These are phyloP conservation scores for Brachyistius frenatus DNA, from an alignment of 2,113 vertebrate species.

Conservation along the genomic window DNA sequence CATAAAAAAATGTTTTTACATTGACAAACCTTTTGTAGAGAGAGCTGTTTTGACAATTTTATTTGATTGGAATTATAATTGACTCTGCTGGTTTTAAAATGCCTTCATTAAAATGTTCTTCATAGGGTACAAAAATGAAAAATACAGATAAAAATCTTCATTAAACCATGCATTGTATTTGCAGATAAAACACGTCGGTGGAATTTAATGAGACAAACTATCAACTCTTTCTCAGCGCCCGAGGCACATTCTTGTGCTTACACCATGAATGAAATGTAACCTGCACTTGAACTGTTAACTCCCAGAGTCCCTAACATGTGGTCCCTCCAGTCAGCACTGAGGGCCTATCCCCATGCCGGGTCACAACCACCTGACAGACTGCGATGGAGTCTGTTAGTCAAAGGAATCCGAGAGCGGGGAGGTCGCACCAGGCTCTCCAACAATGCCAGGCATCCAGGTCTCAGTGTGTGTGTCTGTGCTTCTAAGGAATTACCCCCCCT, in stretches of 20 bases:
- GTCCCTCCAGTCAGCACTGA: constrained; percentile 9
- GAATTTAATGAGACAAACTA: not conserved
- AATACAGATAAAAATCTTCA: no score
- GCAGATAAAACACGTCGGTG: not conserved
- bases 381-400: constrained; percentile 49
- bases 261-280: constrained; percentile 39
- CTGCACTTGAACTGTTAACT: constrained; percentile 41
- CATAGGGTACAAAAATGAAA: not conserved
- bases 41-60: constrained; percentile 2
- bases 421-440: constrained; percentile 59
- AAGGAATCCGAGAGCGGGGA: constrained; percentile 57
- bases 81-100: not conserved
- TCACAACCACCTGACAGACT: constrained; percentile 47
- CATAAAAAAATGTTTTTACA: constrained; percentile 11
- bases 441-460: constrained; percentile 59
- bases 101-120: not conserved
- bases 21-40: not conserved
- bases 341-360: constrained; percentile 17
- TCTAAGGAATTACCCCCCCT: constrained; percentile 20
- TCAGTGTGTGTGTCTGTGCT: constrained; percentile 22
- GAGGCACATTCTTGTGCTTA: not conserved
- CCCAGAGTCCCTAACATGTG: constrained; percentile 22
- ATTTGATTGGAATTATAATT: not conserved
- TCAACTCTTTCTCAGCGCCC: not conserved
- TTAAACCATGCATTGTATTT: not conserved